A percentile compares a stretch with the other conserved stretches of the same genome.
Evolutionary conservation across 2,113 vertebrate genomes (phyloP).

Genomic region (Syngnathoides biaculeatus): DNA sequence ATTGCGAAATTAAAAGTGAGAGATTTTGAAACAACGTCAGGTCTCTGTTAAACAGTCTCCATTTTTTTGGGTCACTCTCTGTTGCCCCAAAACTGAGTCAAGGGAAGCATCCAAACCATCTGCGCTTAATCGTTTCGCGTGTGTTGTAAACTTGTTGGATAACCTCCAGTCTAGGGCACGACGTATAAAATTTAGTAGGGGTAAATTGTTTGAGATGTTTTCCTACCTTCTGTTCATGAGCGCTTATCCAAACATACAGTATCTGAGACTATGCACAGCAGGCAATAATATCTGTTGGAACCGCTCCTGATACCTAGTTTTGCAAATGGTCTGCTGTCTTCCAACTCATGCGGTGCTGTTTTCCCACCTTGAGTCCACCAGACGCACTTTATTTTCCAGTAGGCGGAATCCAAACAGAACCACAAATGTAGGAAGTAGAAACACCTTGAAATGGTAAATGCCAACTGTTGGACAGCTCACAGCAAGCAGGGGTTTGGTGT

Average conservation of each 20-base stretch:
- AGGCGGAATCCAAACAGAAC: conserved; percentile 16
- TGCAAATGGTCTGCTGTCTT: conserved; percentile 23
- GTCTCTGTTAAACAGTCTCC: neutral
- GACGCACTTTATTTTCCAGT: conserved; percentile 24
- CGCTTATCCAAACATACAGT: conserved; percentile 27
- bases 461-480: neutral
- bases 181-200: conserved; percentile 2
- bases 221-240: conserved; percentile 21
- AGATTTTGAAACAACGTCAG: neutral
- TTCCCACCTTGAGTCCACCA: conserved; percentile 23
- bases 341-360: conserved; percentile 12
- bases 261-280: conserved; percentile 30
- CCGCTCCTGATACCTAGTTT: conserved; percentile 41
- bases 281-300: conserved; percentile 34
- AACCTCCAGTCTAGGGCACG: neutral
- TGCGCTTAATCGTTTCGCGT: neutral
- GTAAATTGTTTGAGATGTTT: conserved; percentile 22
- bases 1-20: neutral
- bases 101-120: neutral
- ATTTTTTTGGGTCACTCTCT: neutral
- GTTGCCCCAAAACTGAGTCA: neutral
- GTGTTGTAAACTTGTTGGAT: conserved; percentile 2
- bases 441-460: conserved; percentile 14
- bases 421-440: conserved; percentile 12
- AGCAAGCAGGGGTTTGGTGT: neutral